Evolutionary conservation across 1,140 invertebrate genomes (phyloP), one percentile per base, ranked within the genome.

Genomic region (Druon quercuslanigerum): DNA sequence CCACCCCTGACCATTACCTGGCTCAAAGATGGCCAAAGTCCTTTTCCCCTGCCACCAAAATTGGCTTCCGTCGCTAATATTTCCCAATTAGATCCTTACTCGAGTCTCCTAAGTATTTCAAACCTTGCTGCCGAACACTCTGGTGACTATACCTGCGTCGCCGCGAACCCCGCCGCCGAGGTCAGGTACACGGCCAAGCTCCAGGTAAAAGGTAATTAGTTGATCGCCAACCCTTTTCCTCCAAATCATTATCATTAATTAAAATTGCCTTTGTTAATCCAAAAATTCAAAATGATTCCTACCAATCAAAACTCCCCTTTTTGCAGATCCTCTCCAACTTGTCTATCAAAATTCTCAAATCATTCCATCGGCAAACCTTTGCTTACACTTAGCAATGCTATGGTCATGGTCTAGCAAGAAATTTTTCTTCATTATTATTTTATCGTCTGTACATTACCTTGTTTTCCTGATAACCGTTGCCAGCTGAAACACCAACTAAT

Each of bases 81-180:
- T 79, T 94, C 95, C 87, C 93, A 93, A 89, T 92, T 96, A 89
- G 95, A 96, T 92, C 91, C 93, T 83, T 96, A 94, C 90, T 95
- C 94, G 85, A 95, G 94, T 84, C 93, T 96, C 82, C 93, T 96
- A 86, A 95, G 94, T 92, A 95, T 96, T 91, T 93, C 95, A 87
- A 95, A 94, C 86, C 93, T 96, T 79, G 93, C 93, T 82, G 94
- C 95, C 83, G 92, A 93, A 84, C 95, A 96, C 89, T 94, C 94
- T 76, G 96, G 96, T 82, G 95, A 95, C 89, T 96, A 96, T 91
- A 96, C 95, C 74, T 96, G 96, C 91, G 93, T 95, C 86, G 95
- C 96, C 86, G 94, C 94, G 91, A 96, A 96, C 91, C 94, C 93
- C 84, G 95, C 95, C 84, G 94, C 95, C 84, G 94, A 95, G 91